phyloP scores from a whole-genome alignment of 2,888 invertebrate species.

The Idaea straminata region DNA sequence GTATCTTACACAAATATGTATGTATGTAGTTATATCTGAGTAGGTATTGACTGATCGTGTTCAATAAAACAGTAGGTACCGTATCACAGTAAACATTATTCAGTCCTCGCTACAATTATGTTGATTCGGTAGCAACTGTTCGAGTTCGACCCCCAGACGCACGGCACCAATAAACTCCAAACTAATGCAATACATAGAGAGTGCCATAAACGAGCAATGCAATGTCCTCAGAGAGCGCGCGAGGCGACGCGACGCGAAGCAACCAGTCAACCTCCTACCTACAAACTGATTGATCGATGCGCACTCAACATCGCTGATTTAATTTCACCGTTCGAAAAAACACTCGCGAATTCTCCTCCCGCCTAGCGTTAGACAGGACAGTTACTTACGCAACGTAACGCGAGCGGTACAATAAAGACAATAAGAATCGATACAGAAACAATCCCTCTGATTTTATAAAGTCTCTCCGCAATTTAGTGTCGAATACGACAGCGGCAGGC shows the following conservation, averaged over 20 bases:
- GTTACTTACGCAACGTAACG: constrained; percentile 3
- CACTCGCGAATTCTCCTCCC: background rate
- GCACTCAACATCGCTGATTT: constrained; percentile 12
- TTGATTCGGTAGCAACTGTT: background rate
- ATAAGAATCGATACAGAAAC: constrained; percentile 7
- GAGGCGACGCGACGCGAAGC: background rate
- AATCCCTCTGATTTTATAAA: constrained; percentile 5
- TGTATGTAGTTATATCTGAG: background rate
- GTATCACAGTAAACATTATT: background rate
- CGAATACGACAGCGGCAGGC: background rate
- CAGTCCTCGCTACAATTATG: background rate
- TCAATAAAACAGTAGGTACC: background rate
- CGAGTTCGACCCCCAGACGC: background rate
- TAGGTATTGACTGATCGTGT: background rate
- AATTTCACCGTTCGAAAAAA: constrained; percentile 16
- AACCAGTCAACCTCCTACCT: constrained; percentile 6
- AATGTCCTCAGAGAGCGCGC: background rate
- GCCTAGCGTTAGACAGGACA: background rate
- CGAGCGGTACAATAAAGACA: constrained; percentile 4
- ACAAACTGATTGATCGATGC: constrained; percentile 19
- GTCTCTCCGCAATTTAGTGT: background rate
- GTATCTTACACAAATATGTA: background rate
- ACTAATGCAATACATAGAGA: background rate
- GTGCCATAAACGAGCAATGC: background rate
- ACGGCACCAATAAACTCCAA: background rate